Evolutionary conservation across 2,797 vertebrate genomes (phyloP), one percentile per base, ranked within the genome.

Genomic region (Trematomus bernacchii): DNA sequence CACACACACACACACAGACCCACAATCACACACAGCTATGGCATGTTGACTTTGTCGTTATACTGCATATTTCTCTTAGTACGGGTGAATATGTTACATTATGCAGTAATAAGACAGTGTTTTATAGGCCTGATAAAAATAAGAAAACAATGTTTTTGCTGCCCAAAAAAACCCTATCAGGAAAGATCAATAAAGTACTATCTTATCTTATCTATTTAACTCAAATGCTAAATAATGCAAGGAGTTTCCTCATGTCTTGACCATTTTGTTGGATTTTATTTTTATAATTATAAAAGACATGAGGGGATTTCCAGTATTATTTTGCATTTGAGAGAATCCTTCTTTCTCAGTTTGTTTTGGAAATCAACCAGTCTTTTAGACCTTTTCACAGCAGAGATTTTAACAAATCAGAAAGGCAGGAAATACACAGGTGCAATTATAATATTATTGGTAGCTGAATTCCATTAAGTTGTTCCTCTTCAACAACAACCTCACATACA

Each of bases 1-100:
- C 23, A 23, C 23, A 23, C 3, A 23, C 23, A 23, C 23, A 23
- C 23, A 23, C 23, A 23, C 23, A 23, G 23, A 3, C 0, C 23
- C 66, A 71, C 43, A 69, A n/a, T n/a, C 48, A 27, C 23, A 66
- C 76, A 52, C 47, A 59, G n/a, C n/a, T n/a, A n/a, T n/a, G n/a
- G n/a, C n/a, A n/a, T n/a, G n/a, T n/a, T n/a, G n/a, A n/a, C n/a
- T n/a, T n/a, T n/a, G n/a, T n/a, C 68, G 66, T 46, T 77, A 30
- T 68, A 37, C 27, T 27, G 27, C 27, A 27, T 73, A 52, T 72
- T 8, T 74, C 8, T 60, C 64, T 66, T 30, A 62, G 42, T 50
- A 18, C 13, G 63, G 13, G 33, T 73, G 27, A 67, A 61, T 63
- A 53, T 74, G 53, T 71, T 27, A 23, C 33, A 77, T 27, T 51